Evolutionary conservation across 2,113 vertebrate genomes (phyloP), one percentile per base, ranked within the genome.

Genomic region (Alces alces): DNA sequence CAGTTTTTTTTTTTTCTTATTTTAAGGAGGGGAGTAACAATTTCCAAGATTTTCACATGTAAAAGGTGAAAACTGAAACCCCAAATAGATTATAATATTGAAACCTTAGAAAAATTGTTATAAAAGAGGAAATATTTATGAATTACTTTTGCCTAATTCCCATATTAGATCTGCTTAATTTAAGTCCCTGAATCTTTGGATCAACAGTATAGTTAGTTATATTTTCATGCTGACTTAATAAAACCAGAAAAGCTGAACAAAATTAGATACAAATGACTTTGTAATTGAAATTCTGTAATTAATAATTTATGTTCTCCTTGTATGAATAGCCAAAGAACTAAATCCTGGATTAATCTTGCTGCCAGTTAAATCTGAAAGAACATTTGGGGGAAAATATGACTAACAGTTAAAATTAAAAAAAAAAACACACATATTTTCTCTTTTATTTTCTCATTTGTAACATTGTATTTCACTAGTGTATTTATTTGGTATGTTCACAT

Each of bases 231-330:
- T 87, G 33, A 92, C 79, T 92, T 90, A 92, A 39, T 84, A 95
- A 90, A 95, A 88, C 4, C 27, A 91, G 28, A 52, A 96, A 90
- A 84, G 11, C 9, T 80, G 39, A 86, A 92, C 19, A 91, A 88
- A 82, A 83, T 2, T 91, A 55, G 25, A 54, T 78, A 93, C 3
- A 91, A 78, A 93, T 86, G 60, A 94, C 50, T 95, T 70, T 89
- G 5, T 89, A 92, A 93, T 83, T 95, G 85, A 94, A 97, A 97
- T 96, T 94, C 33, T 79, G 17, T 39, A 96, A 93, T 95, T 95
- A 96, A 92, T 94, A 92, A 96, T 96, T 87, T 84, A 88, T 93
- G 15, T 79, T 79, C 33, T 55, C n/a, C 33, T 85, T 85, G 8
- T 87, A 8, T 82, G 27, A 21, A 70, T 58, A 82, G 70, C 86